Percentiles rank a stretch among this genome's conserved stretches.
Evolutionary conservation across 2,888 invertebrate species (phyloP).

Genomic region (Mongoloraphidia duomilia): DNA sequence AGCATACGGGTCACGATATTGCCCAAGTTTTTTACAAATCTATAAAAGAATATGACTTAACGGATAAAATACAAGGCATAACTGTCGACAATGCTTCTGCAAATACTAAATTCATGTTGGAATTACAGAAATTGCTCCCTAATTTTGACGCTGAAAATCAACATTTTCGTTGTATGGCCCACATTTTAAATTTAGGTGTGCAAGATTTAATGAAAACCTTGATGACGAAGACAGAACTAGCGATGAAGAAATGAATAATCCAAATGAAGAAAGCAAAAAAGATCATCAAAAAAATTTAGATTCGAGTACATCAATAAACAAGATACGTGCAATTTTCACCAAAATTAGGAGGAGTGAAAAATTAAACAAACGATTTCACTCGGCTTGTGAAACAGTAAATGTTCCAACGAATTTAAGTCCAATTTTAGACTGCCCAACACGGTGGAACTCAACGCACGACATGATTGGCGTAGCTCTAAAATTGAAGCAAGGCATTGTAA

Average conservation of each 20-base stretch:
- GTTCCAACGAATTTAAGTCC: background rate
- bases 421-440: constrained; percentile 7
- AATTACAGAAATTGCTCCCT: constrained; percentile 9
- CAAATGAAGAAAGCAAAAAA: no score
- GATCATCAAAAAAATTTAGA: no score
- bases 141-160: constrained; percentile 12
- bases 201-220: constrained; percentile 5
- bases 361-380: constrained; percentile 9
- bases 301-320: constrained; percentile 2
- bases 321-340: constrained; percentile 9
- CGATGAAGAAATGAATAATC: no score
- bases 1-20: constrained; percentile 16
- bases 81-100: constrained; percentile 14
- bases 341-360: constrained; percentile 11
- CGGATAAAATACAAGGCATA: constrained; percentile 13
- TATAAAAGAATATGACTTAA: constrained; percentile 10
- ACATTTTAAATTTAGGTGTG: constrained; percentile 15
- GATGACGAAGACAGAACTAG: no score
- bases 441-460: constrained; percentile 12
- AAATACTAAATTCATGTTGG: constrained; percentile 14
- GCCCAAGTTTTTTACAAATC: constrained; percentile 13
- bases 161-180: constrained; percentile 16
- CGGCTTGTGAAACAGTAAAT: constrained; percentile 7
- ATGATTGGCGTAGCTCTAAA: constrained; percentile 10
- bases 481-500: constrained; percentile 1